Percentiles rank a stretch among this genome's conserved stretches.
These are phyloP conservation scores for Acrobasis consociella DNA, from an alignment of 2,888 invertebrate species.

Conservation along the genomic window DNA sequence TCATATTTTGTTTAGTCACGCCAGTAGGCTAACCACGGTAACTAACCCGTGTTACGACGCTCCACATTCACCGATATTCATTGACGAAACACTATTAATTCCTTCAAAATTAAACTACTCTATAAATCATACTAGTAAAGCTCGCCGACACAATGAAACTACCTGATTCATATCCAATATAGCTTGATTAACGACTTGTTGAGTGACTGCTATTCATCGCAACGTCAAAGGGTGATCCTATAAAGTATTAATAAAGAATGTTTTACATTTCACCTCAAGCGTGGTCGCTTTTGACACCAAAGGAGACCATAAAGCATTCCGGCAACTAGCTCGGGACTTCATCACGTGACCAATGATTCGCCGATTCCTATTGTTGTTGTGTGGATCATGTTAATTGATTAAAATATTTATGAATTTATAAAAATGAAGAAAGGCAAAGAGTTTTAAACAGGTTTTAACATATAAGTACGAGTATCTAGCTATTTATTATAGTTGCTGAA, in stretches of 20 bases:
- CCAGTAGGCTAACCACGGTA: neutral
- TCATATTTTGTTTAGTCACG: slow-evolving; percentile 22
- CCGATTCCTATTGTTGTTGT: slow-evolving; percentile 17
- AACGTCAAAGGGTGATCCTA: slow-evolving; percentile 75
- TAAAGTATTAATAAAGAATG: slow-evolving; percentile 78
- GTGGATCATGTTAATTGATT: slow-evolving; percentile 4
- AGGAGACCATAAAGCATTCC: slow-evolving; percentile 32
- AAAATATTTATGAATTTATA: slow-evolving; percentile 6
- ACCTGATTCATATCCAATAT: slow-evolving; percentile 78
- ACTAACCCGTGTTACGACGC: slow-evolving; percentile 19
- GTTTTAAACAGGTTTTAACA: no score
- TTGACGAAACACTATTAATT: slow-evolving; percentile 23
- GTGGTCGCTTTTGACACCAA: slow-evolving; percentile 41
- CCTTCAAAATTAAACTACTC: slow-evolving; percentile 59
- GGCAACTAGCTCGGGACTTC: slow-evolving; percentile 15
- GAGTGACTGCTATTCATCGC: slow-evolving; percentile 78
- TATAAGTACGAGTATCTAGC: no score
- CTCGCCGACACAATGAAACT: slow-evolving; percentile 76
- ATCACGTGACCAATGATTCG: slow-evolving; percentile 22
- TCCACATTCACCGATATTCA: slow-evolving; percentile 16
- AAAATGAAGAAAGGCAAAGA: neutral
- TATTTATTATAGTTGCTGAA: no score
- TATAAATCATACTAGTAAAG: slow-evolving; percentile 73
- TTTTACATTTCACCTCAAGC: slow-evolving; percentile 63
- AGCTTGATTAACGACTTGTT: slow-evolving; percentile 80